Conservation (phyloP, 1,140 invertebrate species). For the Habropoda laboriosa region DNA sequence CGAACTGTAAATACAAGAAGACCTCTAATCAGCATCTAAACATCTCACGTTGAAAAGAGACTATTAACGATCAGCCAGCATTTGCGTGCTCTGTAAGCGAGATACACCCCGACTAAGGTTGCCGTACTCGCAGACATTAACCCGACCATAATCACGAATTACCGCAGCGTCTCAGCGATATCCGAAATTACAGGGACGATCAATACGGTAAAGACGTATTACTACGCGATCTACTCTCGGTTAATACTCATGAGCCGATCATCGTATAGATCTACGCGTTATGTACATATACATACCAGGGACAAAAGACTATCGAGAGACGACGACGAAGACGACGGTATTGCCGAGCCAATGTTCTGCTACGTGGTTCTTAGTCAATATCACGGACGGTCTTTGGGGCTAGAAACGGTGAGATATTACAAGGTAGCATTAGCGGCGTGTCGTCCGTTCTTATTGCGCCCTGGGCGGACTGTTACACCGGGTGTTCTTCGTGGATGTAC, state of each 20-base stretch:
- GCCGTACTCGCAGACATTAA: background rate
- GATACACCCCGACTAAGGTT: no score
- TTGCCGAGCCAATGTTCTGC: background rate
- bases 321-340: background rate
- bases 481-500: no score
- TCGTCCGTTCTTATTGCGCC: slow-evolving; percentile 20
- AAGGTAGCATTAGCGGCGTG: background rate
- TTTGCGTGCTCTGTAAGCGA: no score
- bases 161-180: slow-evolving; percentile 5
- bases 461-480: background rate
- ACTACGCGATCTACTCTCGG: background rate
- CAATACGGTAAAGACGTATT: slow-evolving; percentile 2
- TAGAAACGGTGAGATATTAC: slow-evolving; percentile 13
- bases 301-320: no score
- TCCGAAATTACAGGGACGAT: slow-evolving; percentile 21
- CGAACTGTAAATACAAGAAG: no score
- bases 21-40: no score
- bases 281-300: background rate
- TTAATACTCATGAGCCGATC: background rate
- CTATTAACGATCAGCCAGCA: no score
- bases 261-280: background rate
- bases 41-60: no score
- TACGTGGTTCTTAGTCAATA: background rate
- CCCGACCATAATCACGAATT: slow-evolving; percentile 1
- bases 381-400: background rate